Base-by-base conservation (phyloP, 2,113 vertebrate species). In the Zapornia atra region DNA sequence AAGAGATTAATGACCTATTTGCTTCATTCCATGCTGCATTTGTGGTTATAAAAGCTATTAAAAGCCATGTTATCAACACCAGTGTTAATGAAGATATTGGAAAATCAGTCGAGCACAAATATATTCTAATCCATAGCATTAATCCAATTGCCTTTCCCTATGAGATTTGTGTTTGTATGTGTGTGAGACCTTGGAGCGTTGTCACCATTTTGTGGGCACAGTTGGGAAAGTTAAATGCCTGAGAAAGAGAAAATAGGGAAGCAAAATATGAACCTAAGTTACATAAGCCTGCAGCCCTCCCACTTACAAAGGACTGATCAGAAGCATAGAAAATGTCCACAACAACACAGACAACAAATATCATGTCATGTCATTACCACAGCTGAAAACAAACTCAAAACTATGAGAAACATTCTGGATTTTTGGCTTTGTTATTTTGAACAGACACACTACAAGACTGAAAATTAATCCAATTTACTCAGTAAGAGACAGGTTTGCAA, bases 1-100 rank as follows among this genome's bases (percentile, higher is more conserved):
- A 97, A 96, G 77, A 94, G 88, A 98, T 97, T 98, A 98, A 97
- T 97, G 95, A 92, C 71, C 78, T 93, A 96, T 96, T 97, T 97
- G 91, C 87, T 92, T 57, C 92, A 80, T 92, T 94, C 97, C 90
- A 90, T 91, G 92, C 92, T 96, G 85, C 94, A 97, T 94, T 91
- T 95, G 95, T 90, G 94, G 94, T 95, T 94, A 94, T 94, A 94
- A 97, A 93, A 94, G 82, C 85, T 82, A 93, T 82, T 95, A 97
- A 95, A 97, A 97, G 48, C 72, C 77, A 64, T 95, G 90, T 96
- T 94, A 97, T 91, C 94, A 96, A 97, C 91, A 91, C 76, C 38
- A 77, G 59, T 65, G 85, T 96, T 97, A 95, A 92, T 92, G 87
- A 97, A 95, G 92, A 90, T 86, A 95, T 24, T 91, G 82, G 70